Base-by-base conservation (phyloP, 2,797 vertebrate species). In the Saxicola maurus region DNA sequence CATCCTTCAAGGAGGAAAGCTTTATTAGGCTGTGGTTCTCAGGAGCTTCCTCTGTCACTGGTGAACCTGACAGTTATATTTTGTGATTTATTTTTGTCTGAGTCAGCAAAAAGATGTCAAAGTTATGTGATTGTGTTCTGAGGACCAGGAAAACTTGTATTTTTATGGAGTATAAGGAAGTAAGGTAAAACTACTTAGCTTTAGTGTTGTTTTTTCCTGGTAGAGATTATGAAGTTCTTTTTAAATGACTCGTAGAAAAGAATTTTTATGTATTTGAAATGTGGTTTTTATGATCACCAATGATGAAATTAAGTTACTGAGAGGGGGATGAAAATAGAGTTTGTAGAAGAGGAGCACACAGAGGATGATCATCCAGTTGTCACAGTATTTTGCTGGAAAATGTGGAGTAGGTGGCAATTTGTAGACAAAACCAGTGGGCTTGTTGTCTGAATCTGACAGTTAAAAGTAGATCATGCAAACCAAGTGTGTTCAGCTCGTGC, bases 391-490 rank as follows among this genome's bases (percentile, higher is more conserved):
- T 92, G 66, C 59, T 83, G 86, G 61, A 59, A 57, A 79, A 65
- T 45, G 48, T 59, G 68, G 73, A 91, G 55, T 57, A 67, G 60
- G 46, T 71, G 66, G 35, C 79, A 87, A 30, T 75, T 90, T 82
- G 69, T 83, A 65, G 85, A 78, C 79, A 83, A 72, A 89, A 78
- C 69, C 33, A 65, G 55, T 61, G 76, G 69, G 69, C 20, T 92
- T 90, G 55, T 90, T 90, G 72, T 68, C 85, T 89, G 82, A 69
- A 59, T 93, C 18, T 89, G 65, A 52, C 65, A 67, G 38, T 57
- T 85, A 64, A 74, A 90, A 94, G 89, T 46, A 85, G 72, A 82
- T 88, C 60, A 59, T 51, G 69, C 79, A 87, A 85, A 48, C 53
- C 60, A 87, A 38, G 53, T 8, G 0, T 77, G 72, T 60, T 90